Base-by-base conservation (phyloP, 2,113 vertebrate species). In the Entelurus aequoreus region DNA sequence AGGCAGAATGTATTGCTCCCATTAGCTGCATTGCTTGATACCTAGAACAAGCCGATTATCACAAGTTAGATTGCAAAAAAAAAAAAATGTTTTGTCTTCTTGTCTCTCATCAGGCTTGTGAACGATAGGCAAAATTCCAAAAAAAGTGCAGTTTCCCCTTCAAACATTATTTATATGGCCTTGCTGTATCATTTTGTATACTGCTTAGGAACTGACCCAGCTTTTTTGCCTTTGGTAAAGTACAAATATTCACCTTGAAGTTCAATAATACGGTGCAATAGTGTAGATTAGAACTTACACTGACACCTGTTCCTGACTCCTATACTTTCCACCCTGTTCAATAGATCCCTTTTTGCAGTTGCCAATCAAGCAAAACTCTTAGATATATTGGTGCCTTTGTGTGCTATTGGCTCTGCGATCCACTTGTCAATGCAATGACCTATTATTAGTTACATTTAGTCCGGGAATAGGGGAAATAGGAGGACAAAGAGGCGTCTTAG, bases 401-500 rank as follows among this genome's bases (percentile, higher is more conserved):
- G 64, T 81, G 66, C 75, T 78, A 77, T 70, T 70, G 61, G 66
- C 64, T 13, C 40, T 62, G 77, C 67, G 60, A 63, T 74, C 78
- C 60, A 51, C 64, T 60, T 52, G 50, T 65, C 63, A 75, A 84
- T 75, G 68, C 73, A 73, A 60, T 42, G 72, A 48, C 60, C 65
- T 75, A 81, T 81, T 80, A 79, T 82, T 85, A 72, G 61, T 71
- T 72, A 50, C 47, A 71, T 83, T 84, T 68, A 78, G 70, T 57
- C 59, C 40, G 46, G 46, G 21, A 36, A 36, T 9, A 10, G 21
- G 28, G 57, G 57, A 46, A 28, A 21, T 6, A 8, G 16, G 21
- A 69, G 64, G 71, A 77, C 81, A 82, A 84, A 84, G 73, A 66
- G 75, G 48, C 49, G 63, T 69, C 67, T 79, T 62, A 75, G 65